These are phyloP conservation scores for Porites lutea DNA, from an alignment of 64 coral and sea anemone species.

Conservation along the genomic window DNA sequence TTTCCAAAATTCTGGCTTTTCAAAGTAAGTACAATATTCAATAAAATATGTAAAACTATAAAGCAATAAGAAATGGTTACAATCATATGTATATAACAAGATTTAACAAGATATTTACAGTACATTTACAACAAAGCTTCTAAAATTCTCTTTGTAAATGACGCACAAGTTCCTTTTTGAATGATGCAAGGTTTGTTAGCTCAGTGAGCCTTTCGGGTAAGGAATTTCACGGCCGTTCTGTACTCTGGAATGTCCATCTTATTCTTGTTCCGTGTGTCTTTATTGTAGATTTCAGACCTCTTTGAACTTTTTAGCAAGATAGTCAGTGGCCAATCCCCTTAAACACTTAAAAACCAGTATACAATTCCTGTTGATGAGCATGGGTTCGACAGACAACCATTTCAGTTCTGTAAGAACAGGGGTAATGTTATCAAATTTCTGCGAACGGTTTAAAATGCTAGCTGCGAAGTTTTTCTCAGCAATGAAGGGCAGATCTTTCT, in stretches of 20 bases:
- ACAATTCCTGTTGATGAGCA: not conserved
- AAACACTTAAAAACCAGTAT: slow-evolving; percentile 21
- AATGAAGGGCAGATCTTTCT: too few relatives aligned
- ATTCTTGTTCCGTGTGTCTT: too few relatives aligned
- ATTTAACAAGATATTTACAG: not conserved
- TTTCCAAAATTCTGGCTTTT: not conserved
- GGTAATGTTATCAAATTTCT: slow-evolving; percentile 33
- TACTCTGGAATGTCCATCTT: too few relatives aligned
- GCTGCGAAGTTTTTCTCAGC: not conserved
- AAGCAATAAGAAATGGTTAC: not conserved
- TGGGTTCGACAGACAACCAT: not conserved
- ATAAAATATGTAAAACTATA: not conserved
- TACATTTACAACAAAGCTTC: too few relatives aligned
- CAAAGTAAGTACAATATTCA: not conserved
- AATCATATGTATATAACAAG: not conserved
- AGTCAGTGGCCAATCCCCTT: slow-evolving; percentile 8
- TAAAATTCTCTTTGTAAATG: too few relatives aligned
- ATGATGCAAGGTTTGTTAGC: not conserved
- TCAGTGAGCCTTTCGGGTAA: not conserved
- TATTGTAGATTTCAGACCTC: too few relatives aligned
- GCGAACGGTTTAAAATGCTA: not conserved
- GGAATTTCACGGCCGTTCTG: not conserved
- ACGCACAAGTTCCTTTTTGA: not conserved
- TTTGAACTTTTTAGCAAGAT: not conserved
- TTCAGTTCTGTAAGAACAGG: slow-evolving; percentile 27